Evolutionary conservation across 2,113 vertebrate species (phyloP).

Genomic region (Lichenostomus cassidix): DNA sequence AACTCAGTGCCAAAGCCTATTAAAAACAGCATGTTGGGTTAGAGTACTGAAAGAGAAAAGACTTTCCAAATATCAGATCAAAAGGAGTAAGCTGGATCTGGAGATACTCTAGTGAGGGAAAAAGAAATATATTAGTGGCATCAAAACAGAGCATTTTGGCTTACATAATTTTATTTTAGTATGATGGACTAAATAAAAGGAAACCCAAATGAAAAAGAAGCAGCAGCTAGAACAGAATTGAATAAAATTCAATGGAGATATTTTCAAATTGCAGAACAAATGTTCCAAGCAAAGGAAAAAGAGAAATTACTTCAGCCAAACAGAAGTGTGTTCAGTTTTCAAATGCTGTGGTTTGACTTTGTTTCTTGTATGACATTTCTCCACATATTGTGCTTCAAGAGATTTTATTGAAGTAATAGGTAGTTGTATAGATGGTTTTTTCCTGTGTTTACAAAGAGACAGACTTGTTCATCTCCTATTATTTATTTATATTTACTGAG

Average conservation of each 20-base stretch:
- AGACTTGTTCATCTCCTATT: not conserved
- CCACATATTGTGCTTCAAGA: not conserved
- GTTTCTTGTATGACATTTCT: not conserved
- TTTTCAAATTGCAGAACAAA: not conserved
- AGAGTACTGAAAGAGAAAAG: not conserved
- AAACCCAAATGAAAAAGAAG: not conserved
- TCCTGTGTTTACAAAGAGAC: not conserved
- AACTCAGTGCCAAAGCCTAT: not conserved
- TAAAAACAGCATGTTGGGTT: not conserved
- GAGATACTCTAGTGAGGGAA: not conserved
- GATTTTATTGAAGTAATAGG: not conserved
- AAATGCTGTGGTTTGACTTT: not conserved
- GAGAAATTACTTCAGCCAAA: not conserved
- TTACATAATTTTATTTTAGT: not conserved
- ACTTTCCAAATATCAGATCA: not conserved
- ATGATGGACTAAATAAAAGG: not conserved
- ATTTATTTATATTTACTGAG: not conserved
- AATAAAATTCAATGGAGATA: not conserved
- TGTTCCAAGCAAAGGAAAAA: not conserved
- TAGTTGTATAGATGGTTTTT: not conserved
- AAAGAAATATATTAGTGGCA: not conserved
- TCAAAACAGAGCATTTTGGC: not conserved
- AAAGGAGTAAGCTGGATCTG: not conserved
- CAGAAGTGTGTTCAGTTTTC: not conserved
- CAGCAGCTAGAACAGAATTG: not conserved